Conservation (phyloP, 2,113 vertebrate species). For the Meles meles region DNA sequence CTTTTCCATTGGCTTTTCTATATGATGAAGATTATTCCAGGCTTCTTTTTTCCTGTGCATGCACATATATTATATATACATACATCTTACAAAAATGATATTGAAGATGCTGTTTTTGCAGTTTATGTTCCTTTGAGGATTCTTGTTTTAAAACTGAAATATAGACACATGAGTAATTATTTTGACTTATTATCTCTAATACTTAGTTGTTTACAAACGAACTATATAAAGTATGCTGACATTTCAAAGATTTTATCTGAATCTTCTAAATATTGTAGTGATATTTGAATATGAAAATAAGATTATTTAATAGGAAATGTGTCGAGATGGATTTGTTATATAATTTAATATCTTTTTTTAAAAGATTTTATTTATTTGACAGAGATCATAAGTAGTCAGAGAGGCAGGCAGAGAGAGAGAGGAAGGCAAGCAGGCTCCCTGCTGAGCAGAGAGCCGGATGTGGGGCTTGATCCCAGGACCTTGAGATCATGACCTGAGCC, state of each 20-base stretch:
- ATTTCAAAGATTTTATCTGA: background rate
- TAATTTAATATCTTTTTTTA: background rate
- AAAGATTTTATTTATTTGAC: background rate
- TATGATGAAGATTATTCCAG: background rate
- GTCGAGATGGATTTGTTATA: background rate
- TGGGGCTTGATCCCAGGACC: too few relatives aligned
- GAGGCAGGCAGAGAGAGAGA: too few relatives aligned
- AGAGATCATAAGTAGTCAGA: too few relatives aligned
- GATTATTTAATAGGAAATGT: background rate
- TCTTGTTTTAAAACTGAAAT: background rate
- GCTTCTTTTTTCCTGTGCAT: background rate
- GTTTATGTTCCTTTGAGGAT: background rate
- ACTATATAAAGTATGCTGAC: background rate
- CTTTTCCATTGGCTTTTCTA: background rate
- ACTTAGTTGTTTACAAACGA: background rate
- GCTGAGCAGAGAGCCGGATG: too few relatives aligned
- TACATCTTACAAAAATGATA: background rate
- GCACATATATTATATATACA: background rate
- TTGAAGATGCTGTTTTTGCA: constrained; percentile 14
- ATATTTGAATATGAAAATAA: background rate
- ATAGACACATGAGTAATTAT: constrained; percentile 5
- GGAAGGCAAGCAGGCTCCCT: too few relatives aligned
- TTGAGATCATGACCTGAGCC: too few relatives aligned
- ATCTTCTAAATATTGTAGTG: background rate
- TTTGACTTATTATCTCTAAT: background rate